Evolutionary conservation across 2,888 invertebrate species (phyloP).

Genomic region (Calameuta filiformis): DNA sequence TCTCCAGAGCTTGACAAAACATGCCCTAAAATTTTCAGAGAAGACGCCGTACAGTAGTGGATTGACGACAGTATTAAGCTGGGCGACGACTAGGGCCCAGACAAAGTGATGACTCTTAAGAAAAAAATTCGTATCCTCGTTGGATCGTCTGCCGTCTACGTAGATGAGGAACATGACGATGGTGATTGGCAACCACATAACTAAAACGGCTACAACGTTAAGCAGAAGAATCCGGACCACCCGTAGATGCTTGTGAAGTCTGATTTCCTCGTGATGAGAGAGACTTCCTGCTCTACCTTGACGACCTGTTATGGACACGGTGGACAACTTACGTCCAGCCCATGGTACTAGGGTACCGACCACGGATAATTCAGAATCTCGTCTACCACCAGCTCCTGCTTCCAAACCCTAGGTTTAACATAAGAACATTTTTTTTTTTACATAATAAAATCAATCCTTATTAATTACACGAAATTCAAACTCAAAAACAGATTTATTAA

Average conservation of each 20-base stretch:
- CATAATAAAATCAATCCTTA: neutral
- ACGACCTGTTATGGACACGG: conserved; percentile 57
- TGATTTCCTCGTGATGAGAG: conserved; percentile 68
- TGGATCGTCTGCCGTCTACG: conserved; percentile 68
- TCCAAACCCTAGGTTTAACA: conserved; percentile 13
- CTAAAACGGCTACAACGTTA: conserved; percentile 69
- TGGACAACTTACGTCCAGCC: conserved; percentile 64
- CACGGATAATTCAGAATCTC: conserved; percentile 68
- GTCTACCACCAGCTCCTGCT: conserved; percentile 47
- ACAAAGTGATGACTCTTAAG: conserved; percentile 69
- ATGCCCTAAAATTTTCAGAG: conserved; percentile 69
- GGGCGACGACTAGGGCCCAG: conserved; percentile 67
- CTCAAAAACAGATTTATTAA: neutral
- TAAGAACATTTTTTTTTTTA: neutral
- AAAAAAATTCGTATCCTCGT: conserved; percentile 68
- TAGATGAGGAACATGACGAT: conserved; percentile 69
- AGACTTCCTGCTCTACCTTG: conserved; percentile 64
- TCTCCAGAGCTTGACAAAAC: conserved; percentile 65
- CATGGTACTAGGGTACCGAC: conserved; percentile 68
- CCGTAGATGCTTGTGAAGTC: conserved; percentile 69
- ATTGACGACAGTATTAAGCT: conserved; percentile 70
- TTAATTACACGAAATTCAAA: neutral
- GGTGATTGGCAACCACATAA: conserved; percentile 72
- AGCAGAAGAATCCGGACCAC: conserved; percentile 69
- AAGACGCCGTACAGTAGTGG: conserved; percentile 70